These are phyloP conservation scores for Amazona guildingii DNA, from an alignment of 2,113 vertebrate genomes.

Conservation along the genomic window DNA sequence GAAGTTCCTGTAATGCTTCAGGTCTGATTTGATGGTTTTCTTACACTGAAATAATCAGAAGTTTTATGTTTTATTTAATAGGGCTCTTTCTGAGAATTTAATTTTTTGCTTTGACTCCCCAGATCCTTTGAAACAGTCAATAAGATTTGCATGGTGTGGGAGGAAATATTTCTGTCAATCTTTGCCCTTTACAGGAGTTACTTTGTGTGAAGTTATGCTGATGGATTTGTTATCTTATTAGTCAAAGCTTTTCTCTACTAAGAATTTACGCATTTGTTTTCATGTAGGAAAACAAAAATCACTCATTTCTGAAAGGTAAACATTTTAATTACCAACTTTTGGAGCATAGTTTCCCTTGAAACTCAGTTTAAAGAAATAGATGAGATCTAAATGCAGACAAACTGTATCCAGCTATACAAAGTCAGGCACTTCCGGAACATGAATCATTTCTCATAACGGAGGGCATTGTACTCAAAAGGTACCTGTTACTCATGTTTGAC, in stretches of 20 bases:
- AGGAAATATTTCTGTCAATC: background rate
- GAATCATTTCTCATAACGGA: background rate
- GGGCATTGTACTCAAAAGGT: background rate
- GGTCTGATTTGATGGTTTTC: background rate
- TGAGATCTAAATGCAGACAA: background rate
- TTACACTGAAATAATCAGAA: background rate
- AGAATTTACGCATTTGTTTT: constrained; percentile 1
- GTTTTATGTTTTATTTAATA: background rate
- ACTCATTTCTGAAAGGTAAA: background rate
- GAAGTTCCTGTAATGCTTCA: background rate
- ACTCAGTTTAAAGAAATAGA: constrained; percentile 10
- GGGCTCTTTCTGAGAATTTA: background rate
- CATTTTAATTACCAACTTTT: background rate
- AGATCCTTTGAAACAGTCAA: background rate
- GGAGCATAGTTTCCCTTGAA: background rate
- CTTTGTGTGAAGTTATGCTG: background rate
- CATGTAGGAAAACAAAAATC: background rate
- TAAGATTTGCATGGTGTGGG: background rate
- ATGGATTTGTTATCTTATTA: background rate
- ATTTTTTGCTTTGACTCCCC: background rate
- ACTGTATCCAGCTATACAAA: background rate
- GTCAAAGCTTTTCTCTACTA: background rate
- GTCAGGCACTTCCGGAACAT: background rate
- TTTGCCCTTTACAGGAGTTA: background rate
- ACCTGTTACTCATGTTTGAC: background rate